These are phyloP conservation scores for Pseudeuparius sepicola DNA, from an alignment of 2,888 invertebrate species.

Conservation along the genomic window DNA sequence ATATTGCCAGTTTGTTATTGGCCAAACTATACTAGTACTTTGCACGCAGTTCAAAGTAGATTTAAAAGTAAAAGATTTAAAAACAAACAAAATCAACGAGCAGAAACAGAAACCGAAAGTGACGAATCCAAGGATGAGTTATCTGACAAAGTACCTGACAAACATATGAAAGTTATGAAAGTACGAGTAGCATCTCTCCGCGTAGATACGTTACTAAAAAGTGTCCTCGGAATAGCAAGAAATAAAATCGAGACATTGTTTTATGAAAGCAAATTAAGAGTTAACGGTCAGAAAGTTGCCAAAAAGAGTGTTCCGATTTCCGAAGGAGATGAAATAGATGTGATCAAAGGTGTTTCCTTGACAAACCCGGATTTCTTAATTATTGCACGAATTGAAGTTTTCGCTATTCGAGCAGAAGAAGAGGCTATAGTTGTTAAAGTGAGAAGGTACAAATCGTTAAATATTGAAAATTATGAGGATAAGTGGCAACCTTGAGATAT, in stretches of 20 bases:
- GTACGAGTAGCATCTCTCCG: conserved; percentile 56
- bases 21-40: no score
- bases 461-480: conserved; percentile 65
- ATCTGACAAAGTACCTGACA: conserved; percentile 40
- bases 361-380: conserved; percentile 59
- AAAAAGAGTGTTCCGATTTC: conserved; percentile 65
- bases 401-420: conserved; percentile 45
- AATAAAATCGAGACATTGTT: conserved; percentile 73
- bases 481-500: no score
- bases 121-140: conserved; percentile 37
- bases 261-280: conserved; percentile 68
- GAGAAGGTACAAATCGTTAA: conserved; percentile 56
- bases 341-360: conserved; percentile 56
- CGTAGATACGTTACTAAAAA: conserved; percentile 60
- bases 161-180: conserved; percentile 56
- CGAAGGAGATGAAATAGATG: conserved; percentile 66
- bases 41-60: no score
- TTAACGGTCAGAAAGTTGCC: conserved; percentile 64
- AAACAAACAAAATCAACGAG: no score
- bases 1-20: no score
- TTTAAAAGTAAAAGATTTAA: no score
- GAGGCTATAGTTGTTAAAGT: conserved; percentile 51
- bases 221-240: conserved; percentile 58
- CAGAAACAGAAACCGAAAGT: conserved; percentile 47
- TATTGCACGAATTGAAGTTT: conserved; percentile 58